Base-by-base conservation (phyloP, 2,113 vertebrate species). In the Coptodon bakossiorum region DNA sequence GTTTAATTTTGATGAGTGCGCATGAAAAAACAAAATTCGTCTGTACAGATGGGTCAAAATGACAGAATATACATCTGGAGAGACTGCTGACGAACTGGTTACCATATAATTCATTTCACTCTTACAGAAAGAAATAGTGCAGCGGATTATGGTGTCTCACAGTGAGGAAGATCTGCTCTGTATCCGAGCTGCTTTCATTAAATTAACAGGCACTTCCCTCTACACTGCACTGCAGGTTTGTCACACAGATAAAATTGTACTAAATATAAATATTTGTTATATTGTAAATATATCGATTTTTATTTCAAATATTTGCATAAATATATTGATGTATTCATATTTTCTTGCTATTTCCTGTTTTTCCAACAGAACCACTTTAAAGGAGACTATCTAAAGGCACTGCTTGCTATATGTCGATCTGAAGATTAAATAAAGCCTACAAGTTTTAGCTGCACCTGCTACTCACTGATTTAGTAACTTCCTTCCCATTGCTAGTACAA, bases 141-240 rank as follows among this genome's bases (percentile, higher is more conserved):
- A 95, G 14, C 91, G 94, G 2, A 84, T 96, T 22, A 91, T 96
- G 90, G 91, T 97, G 88, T 94, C 95, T 78, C 96, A 95, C 91
- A 89, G 93, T 31, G 96, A 97, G 71, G 94, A 95, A n/a, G 95
- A 97, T 86, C 94, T 97, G 31, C 93, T 96, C 63, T 87, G 90
- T 14, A 89, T 97, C 82, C 81, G 96, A 88, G 94, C 66, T 0
- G 95, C 94, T 8, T 96, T 83, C 90, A 87, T 92, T 9, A 94
- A 92, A 80, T 45, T 92, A 24, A 96, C 94, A 2, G 95, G 95
- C 45, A 92, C 73, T 3, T 96, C 96, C 7, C 95, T 97, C 43
- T 96, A 96, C 88, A 93, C 94, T 0, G 27, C 94, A 27, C 91
- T 96, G 54, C 95, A 96, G 95, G 96, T 96, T 9, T 6, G 78